Conservation (phyloP, 2,797 vertebrate genomes). For the Takifugu ocellatus region DNA sequence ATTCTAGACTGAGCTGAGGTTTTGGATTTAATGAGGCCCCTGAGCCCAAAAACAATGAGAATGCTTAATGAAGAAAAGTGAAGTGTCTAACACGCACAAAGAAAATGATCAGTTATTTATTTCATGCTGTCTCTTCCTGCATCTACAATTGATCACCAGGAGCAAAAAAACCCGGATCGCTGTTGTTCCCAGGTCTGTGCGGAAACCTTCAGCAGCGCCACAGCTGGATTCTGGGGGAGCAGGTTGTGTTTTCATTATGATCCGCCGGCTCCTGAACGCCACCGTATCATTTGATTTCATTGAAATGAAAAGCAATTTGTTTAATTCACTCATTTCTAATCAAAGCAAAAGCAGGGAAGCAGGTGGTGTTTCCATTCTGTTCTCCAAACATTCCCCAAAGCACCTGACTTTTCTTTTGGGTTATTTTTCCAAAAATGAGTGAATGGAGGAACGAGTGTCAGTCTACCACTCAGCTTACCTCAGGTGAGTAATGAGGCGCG, state of each 20-base stretch:
- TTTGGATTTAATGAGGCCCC: slow-evolving; percentile 1
- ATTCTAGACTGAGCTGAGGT: neutral
- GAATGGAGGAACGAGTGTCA: too few relatives aligned
- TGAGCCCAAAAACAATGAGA: neutral
- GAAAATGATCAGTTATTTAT: neutral
- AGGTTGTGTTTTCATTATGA: slow-evolving; percentile 64
- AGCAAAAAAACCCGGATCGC: slow-evolving; percentile 28
- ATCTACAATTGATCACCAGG: slow-evolving; percentile 9
- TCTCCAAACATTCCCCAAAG: slow-evolving; percentile 47
- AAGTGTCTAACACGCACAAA: neutral
- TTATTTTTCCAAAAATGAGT: slow-evolving; percentile 41
- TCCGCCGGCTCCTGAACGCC: slow-evolving; percentile 45
- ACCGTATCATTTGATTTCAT: slow-evolving; percentile 71
- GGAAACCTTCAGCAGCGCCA: slow-evolving; percentile 49
- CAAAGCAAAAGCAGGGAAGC: slow-evolving; percentile 55
- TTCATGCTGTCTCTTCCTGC: neutral
- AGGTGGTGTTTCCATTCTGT: slow-evolving; percentile 55
- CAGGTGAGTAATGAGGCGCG: too few relatives aligned
- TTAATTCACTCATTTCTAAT: slow-evolving; percentile 70
- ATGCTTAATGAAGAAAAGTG: neutral
- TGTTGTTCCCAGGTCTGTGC: slow-evolving; percentile 17
- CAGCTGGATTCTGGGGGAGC: slow-evolving; percentile 65
- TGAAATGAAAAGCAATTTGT: slow-evolving; percentile 65
- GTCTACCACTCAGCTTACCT: slow-evolving; percentile 27
- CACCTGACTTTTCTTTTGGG: slow-evolving; percentile 35